Percentiles rank a stretch among this genome's conserved stretches.
phyloP scores from a whole-genome alignment of 2,888 invertebrate genomes.

The Hirudinaria manillensis region DNA sequence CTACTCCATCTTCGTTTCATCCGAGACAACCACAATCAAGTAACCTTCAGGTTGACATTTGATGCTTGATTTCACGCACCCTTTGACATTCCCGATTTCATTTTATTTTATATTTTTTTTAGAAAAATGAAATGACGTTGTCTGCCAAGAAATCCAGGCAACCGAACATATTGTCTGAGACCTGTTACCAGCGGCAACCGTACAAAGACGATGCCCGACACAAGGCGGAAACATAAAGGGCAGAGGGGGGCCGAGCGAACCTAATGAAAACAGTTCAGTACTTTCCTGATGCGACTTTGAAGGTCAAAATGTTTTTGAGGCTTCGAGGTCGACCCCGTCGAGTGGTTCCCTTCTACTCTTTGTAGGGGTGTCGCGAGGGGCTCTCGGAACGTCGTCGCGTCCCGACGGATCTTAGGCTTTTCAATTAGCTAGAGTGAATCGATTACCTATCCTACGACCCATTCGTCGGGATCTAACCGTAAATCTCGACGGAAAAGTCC shows the following conservation, averaged over 20 bases:
- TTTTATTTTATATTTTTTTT: neutral
- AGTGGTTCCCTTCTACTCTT: neutral
- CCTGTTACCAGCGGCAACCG: neutral
- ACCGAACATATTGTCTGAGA: neutral
- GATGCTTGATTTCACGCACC: neutral
- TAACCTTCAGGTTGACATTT: neutral
- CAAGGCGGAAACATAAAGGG: neutral
- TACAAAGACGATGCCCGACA: slow-evolving; percentile 6
- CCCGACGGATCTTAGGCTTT: slow-evolving; percentile 6
- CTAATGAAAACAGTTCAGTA: neutral
- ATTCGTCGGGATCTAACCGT: no score
- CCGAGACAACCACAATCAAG: neutral
- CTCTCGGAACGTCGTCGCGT: neutral
- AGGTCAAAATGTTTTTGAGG: slow-evolving; percentile 4
- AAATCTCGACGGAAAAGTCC: neutral
- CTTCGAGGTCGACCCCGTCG: neutral
- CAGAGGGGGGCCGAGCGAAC: neutral
- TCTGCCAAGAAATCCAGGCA: neutral
- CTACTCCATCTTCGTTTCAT: neutral
- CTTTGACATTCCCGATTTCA: no score
- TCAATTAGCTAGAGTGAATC: neutral
- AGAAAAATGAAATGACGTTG: neutral
- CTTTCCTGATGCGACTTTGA: neutral
- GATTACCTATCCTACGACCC: neutral
- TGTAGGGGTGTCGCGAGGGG: neutral